phyloP scores from a whole-genome alignment of 1,140 invertebrate species.

The Luehdorfia chinensis region DNA sequence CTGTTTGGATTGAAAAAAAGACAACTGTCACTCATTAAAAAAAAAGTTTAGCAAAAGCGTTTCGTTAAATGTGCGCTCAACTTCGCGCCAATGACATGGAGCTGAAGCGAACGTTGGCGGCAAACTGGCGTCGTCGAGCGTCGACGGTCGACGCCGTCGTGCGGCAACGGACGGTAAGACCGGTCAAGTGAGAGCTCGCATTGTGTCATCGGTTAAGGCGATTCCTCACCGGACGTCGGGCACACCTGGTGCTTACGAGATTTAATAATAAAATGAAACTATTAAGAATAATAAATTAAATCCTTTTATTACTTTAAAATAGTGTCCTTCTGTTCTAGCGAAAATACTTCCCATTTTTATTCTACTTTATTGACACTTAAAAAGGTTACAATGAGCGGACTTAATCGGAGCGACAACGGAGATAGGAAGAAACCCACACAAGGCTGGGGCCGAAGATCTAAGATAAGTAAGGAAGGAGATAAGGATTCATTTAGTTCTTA shows the following conservation, averaged over 20 bases:
- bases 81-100: conserved; percentile 10
- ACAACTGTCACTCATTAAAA: conserved; percentile 18
- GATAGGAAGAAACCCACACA: no score
- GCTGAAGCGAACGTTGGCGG: background rate
- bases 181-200: conserved; percentile 54
- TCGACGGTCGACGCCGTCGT: conserved; percentile 12
- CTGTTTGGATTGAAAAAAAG: conserved; percentile 20
- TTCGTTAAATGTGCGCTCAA: conserved; percentile 34
- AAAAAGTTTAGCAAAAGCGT: conserved; percentile 18
- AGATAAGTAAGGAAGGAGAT: no score
- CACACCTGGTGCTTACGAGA: background rate
- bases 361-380: no score
- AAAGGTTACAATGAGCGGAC: no score
- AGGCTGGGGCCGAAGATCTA: no score
- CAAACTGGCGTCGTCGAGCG: conserved; percentile 21
- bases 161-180: conserved; percentile 20
- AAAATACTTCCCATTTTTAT: background rate
- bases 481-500: no score
- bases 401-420: no score
- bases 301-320: background rate
- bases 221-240: background rate
- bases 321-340: background rate
- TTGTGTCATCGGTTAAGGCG: conserved; percentile 44
- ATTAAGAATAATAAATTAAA: background rate
- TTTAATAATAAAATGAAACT: background rate